Conservation (phyloP, 53 echinoderm and acorn worm genomes). For the Henricia sp. region DNA sequence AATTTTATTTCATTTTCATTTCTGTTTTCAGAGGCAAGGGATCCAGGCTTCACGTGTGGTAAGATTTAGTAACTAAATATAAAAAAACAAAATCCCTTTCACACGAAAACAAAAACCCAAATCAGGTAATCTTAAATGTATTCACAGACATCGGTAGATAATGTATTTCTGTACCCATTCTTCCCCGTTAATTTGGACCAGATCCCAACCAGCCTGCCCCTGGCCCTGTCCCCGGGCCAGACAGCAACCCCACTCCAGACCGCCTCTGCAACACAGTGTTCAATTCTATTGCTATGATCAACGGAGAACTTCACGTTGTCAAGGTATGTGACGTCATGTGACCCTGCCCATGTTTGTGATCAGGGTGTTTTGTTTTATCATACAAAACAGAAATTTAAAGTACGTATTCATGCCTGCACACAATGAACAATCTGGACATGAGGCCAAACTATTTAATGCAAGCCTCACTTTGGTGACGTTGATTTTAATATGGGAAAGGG, state of each 20-base stretch:
- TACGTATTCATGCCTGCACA: too few species aligned
- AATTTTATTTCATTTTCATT: neutral
- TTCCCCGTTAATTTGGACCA: neutral
- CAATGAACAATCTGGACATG: too few species aligned
- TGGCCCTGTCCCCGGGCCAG: conserved; percentile 3
- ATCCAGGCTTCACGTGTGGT: conserved; percentile 65
- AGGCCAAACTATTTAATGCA: too few species aligned
- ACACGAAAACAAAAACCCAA: neutral
- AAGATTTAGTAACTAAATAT: conserved; percentile 1
- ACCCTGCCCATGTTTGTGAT: too few species aligned
- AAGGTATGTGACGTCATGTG: conserved; percentile 38
- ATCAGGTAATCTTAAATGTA: too few species aligned
- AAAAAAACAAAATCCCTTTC: too few species aligned
- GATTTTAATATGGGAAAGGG: too few species aligned
- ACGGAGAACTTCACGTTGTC: conserved; percentile 41
- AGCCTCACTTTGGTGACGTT: too few species aligned
- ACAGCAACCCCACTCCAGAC: conserved; percentile 9
- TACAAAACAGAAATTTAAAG: too few species aligned
- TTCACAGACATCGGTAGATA: too few species aligned
- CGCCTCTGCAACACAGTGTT: conserved; percentile 23
- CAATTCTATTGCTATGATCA: conserved; percentile 36
- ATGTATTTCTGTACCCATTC: neutral
- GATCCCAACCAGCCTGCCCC: conserved; percentile 29
- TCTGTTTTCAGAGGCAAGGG: conserved; percentile 51
- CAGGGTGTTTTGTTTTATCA: too few species aligned